Conservation (phyloP, 1,140 invertebrate genomes). For the Paracyclopina nana region DNA sequence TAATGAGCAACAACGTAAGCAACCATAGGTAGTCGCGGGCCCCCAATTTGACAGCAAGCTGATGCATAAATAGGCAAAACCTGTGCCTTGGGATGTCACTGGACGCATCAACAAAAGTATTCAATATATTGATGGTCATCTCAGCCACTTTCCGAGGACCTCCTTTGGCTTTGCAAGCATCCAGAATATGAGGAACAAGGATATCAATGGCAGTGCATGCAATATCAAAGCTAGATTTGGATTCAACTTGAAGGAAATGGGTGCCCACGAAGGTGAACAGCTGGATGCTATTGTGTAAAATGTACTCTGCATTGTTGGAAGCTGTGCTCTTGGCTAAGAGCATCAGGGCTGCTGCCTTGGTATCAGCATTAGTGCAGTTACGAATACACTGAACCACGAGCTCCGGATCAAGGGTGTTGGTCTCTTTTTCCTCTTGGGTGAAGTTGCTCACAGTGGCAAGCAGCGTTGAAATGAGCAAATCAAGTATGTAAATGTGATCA, state of each 20-base stretch:
- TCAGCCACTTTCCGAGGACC: not conserved
- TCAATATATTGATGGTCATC: not conserved
- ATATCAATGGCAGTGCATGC: conserved; percentile 15
- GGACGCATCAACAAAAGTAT: conserved; percentile 8
- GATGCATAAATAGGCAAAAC: conserved; percentile 1
- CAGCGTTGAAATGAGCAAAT: no score
- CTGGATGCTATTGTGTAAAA: conserved; percentile 11
- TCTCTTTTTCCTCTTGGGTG: no score
- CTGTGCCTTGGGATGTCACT: not conserved
- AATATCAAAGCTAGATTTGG: conserved; percentile 11
- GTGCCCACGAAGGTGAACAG: conserved; percentile 16
- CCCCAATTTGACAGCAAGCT: not conserved
- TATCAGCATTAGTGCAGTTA: not conserved
- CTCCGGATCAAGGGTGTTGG: conserved; percentile 9
- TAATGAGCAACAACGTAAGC: not conserved
- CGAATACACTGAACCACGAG: conserved; percentile 11
- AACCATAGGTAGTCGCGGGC: not conserved
- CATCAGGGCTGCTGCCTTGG: conserved; percentile 2
- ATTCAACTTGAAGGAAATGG: conserved; percentile 15
- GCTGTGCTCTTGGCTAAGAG: conserved; percentile 12
- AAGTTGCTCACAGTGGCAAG: no score
- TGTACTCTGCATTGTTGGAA: conserved; percentile 8
- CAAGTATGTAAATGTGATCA: no score
- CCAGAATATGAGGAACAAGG: conserved; percentile 12
- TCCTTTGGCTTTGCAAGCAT: not conserved